These are phyloP conservation scores for Tineola bisselliella DNA, from an alignment of 2,888 invertebrate genomes.

Conservation along the genomic window DNA sequence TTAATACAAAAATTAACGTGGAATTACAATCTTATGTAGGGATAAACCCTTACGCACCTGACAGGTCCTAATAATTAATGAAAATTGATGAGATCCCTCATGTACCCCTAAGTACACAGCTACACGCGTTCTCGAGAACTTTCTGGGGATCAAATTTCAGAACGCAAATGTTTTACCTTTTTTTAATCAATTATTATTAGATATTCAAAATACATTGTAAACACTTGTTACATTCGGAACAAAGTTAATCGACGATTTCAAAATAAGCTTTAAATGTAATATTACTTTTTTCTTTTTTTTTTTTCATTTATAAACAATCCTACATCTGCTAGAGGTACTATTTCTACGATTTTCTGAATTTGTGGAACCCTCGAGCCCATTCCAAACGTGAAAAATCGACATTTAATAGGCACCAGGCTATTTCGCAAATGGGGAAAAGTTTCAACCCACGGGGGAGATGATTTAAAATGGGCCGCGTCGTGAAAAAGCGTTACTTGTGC, in stretches of 20 bases:
- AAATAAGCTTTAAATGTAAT: not conserved
- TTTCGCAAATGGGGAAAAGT: slow-evolving; percentile 22
- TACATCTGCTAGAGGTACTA: slow-evolving; percentile 5
- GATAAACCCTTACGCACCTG: slow-evolving; percentile 7
- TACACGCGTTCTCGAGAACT: not conserved
- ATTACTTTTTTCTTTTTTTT: not conserved
- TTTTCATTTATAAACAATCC: slow-evolving; percentile 7
- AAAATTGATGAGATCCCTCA: slow-evolving; percentile 12
- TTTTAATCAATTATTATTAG: not conserved
- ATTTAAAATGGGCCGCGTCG: slow-evolving; percentile 16
- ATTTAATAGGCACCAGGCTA: slow-evolving; percentile 38
- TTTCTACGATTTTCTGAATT: slow-evolving; percentile 12
- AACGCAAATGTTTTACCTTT: not conserved
- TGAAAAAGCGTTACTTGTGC: slow-evolving; percentile 17
- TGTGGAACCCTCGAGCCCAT: slow-evolving; percentile 15
- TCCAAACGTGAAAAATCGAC: slow-evolving; percentile 49
- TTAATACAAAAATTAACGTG: not conserved
- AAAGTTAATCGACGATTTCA: not conserved
- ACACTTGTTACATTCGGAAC: not conserved
- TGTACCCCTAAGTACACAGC: not conserved
- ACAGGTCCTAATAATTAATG: slow-evolving; percentile 13
- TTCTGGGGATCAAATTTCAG: not conserved
- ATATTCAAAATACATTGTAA: not conserved
- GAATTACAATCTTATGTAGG: not conserved
- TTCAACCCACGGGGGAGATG: slow-evolving; percentile 15